Evolutionary conservation across 2,797 vertebrate genomes (phyloP).

Genomic region (Salmo trutta): DNA sequence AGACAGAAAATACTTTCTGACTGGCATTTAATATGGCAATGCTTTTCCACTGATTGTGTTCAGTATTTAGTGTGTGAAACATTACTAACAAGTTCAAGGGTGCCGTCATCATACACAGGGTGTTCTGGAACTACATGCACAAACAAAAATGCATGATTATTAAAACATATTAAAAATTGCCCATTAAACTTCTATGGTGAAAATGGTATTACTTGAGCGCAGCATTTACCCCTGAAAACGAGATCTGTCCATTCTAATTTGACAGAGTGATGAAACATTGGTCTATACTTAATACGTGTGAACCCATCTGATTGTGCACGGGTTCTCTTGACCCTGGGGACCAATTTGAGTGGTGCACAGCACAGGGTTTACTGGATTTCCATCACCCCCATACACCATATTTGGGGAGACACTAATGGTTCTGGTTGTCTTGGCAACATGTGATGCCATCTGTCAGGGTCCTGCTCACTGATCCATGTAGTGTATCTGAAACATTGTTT

Average conservation of each 20-base stretch:
- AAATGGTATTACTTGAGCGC: neutral
- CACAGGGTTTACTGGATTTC: constrained; percentile 31
- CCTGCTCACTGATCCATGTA: constrained; percentile 67
- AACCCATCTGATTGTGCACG: constrained; percentile 70
- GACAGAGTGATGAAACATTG: constrained; percentile 1
- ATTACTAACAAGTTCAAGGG: neutral
- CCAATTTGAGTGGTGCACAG: constrained; percentile 64
- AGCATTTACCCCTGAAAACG: neutral
- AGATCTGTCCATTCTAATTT: neutral
- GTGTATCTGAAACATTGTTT: constrained; percentile 61
- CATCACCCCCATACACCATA: neutral
- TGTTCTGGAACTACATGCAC: neutral
- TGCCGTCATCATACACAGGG: neutral
- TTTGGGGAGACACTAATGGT: constrained; percentile 14
- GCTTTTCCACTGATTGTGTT: neutral
- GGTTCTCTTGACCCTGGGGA: constrained; percentile 74
- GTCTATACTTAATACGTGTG: neutral
- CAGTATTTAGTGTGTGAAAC: neutral
- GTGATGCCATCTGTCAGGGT: constrained; percentile 76
- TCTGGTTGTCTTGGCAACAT: constrained; percentile 75
- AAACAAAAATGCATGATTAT: neutral
- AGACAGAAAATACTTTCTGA: neutral
- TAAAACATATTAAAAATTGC: neutral
- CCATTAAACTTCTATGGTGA: neutral
- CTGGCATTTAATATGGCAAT: neutral